Conservation (phyloP, 35 echinoderm and acorn worm genomes). For the Patiria miniata region DNA sequence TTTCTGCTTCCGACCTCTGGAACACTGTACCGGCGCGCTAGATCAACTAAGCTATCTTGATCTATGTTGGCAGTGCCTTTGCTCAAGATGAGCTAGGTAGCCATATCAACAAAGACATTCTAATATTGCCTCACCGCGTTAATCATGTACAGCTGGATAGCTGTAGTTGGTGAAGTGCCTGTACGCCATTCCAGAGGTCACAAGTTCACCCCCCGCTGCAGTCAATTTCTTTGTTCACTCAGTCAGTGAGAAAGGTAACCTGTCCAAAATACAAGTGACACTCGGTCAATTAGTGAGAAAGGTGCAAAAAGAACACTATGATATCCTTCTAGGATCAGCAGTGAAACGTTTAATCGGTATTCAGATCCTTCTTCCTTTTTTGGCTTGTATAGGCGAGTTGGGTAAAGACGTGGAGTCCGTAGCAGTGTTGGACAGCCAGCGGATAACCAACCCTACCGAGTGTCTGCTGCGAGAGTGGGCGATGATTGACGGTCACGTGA, state of each 20-base stretch:
- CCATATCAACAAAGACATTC: too few species aligned
- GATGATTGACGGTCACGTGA: neutral
- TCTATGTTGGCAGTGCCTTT: too few species aligned
- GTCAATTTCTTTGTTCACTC: too few species aligned
- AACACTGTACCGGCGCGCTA: too few species aligned
- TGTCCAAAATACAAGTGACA: neutral
- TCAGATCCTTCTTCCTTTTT: neutral
- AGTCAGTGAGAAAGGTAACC: too few species aligned
- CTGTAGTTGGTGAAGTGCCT: neutral
- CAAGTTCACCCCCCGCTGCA: neutral
- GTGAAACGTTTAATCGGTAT: neutral
- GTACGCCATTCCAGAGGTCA: neutral
- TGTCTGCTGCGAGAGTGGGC: neutral
- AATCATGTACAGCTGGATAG: too few species aligned
- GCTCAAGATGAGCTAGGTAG: too few species aligned
- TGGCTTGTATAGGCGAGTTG: neutral
- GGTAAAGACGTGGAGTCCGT: slow-evolving; percentile 16
- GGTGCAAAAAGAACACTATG: too few species aligned
- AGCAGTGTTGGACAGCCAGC: neutral
- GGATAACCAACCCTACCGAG: neutral
- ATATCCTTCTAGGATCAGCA: neutral
- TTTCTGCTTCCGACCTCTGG: too few species aligned
- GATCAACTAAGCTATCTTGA: too few species aligned
- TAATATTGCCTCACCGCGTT: too few species aligned
- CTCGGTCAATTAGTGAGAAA: too few species aligned